These are phyloP conservation scores for Drosophila nannoptera DNA, from an alignment of 1,140 invertebrate species.

Conservation along the genomic window DNA sequence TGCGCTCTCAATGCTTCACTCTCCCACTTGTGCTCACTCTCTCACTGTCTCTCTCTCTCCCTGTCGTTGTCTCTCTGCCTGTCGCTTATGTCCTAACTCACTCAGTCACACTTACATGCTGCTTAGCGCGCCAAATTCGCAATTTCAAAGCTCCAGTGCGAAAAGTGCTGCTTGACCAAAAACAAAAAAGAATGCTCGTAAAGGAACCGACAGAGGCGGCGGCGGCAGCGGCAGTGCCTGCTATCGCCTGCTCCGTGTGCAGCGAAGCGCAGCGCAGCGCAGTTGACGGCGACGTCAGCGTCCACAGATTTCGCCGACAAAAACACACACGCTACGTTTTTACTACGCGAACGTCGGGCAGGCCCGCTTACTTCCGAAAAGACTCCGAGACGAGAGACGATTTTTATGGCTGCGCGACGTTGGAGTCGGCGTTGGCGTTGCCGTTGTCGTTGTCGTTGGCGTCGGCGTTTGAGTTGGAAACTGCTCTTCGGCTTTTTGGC, in stretches of 20 bases:
- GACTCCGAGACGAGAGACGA: slow-evolving; percentile 43
- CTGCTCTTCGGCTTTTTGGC: slow-evolving; percentile 69
- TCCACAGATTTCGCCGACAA: slow-evolving; percentile 59
- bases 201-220: neutral
- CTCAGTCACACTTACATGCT: slow-evolving; percentile 54
- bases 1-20: slow-evolving; percentile 2
- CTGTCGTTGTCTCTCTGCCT: neutral
- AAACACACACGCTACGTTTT: slow-evolving; percentile 45
- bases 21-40: slow-evolving; percentile 7
- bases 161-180: slow-evolving; percentile 54
- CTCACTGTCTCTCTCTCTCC: neutral
- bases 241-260: slow-evolving; percentile 49
- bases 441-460: slow-evolving; percentile 9
- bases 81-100: neutral
- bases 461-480: slow-evolving; percentile 38
- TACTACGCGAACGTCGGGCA: slow-evolving; percentile 61
- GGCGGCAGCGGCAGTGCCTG: slow-evolving; percentile 10
- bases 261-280: slow-evolving; percentile 54
- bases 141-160: slow-evolving; percentile 51
- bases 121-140: slow-evolving; percentile 68
- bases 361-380: slow-evolving; percentile 39
- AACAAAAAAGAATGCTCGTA: slow-evolving; percentile 38
- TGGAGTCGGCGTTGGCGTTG: slow-evolving; percentile 21
- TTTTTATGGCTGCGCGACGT: slow-evolving; percentile 65
- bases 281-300: slow-evolving; percentile 20